Evolutionary conservation across 2,113 vertebrate species (phyloP).

Genomic region (Pterocles burchelli): DNA sequence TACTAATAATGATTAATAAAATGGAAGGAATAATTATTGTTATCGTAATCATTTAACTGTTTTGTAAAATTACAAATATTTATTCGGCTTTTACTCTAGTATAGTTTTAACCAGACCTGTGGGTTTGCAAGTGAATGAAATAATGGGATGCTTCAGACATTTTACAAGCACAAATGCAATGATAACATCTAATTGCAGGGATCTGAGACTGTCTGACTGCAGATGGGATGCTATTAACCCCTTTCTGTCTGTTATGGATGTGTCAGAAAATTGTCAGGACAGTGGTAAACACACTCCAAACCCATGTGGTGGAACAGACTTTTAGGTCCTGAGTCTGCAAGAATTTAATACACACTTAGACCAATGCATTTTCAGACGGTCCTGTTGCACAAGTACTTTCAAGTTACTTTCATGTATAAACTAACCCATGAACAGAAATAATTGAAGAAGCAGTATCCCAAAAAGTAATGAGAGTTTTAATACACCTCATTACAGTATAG

Average conservation of each 20-base stretch:
- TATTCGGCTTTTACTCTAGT: neutral
- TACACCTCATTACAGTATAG: neutral
- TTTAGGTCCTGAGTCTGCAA: neutral
- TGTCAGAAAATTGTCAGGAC: constrained; percentile 5
- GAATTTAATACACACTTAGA: neutral
- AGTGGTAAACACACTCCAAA: neutral
- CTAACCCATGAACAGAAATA: neutral
- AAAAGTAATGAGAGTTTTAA: neutral
- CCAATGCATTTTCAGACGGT: neutral
- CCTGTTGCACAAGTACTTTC: neutral
- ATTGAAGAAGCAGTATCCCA: neutral
- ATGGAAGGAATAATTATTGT: too few species aligned
- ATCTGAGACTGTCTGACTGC: constrained; percentile 54
- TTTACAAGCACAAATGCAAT: constrained; percentile 34
- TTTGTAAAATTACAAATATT: constrained; percentile 19
- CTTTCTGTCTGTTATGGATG: neutral
- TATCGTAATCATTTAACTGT: neutral
- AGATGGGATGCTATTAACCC: constrained; percentile 24
- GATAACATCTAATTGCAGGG: constrained; percentile 61
- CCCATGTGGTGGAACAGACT: neutral
- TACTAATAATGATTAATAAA: too few species aligned
- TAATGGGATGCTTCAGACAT: constrained; percentile 29
- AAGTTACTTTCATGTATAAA: neutral
- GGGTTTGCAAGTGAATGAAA: constrained; percentile 54
- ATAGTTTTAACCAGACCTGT: constrained; percentile 33